Percentiles rank a stretch among this genome's conserved stretches.
Evolutionary conservation across 2,113 vertebrate genomes (phyloP).

Genomic region (Dipodomys spectabilis): DNA sequence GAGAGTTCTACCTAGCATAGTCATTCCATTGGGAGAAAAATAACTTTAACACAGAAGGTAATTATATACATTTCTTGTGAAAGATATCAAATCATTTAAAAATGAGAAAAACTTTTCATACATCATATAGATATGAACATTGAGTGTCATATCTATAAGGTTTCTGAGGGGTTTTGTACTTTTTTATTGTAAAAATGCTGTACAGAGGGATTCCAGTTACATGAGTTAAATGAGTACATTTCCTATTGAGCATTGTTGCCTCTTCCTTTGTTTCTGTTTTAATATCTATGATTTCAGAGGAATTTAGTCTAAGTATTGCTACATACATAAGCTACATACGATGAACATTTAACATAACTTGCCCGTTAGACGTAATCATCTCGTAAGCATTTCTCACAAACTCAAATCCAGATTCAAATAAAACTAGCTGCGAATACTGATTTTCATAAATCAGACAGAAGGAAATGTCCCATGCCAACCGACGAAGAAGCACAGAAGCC

Average conservation of each 20-base stretch:
- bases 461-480: too few species aligned
- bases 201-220: too few species aligned
- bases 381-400: neutral
- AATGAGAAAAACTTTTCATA: neutral
- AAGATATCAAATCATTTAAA: neutral
- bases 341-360: neutral
- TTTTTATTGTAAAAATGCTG: too few species aligned
- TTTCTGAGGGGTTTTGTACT: too few species aligned
- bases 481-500: too few species aligned
- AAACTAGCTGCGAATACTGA: neutral
- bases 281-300: neutral
- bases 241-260: too few species aligned
- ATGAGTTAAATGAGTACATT: too few species aligned
- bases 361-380: too few species aligned
- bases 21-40: neutral
- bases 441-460: neutral
- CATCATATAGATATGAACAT: neutral
- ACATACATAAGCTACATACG: accelerated
- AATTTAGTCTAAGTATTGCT: neutral
- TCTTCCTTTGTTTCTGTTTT: too few species aligned
- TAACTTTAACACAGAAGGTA: neutral
- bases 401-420: neutral
- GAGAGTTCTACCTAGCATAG: neutral
- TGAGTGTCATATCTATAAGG: neutral
- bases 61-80: neutral